Conservation (phyloP, 2,888 invertebrate genomes). For the Omphaloscelis lunosa region DNA sequence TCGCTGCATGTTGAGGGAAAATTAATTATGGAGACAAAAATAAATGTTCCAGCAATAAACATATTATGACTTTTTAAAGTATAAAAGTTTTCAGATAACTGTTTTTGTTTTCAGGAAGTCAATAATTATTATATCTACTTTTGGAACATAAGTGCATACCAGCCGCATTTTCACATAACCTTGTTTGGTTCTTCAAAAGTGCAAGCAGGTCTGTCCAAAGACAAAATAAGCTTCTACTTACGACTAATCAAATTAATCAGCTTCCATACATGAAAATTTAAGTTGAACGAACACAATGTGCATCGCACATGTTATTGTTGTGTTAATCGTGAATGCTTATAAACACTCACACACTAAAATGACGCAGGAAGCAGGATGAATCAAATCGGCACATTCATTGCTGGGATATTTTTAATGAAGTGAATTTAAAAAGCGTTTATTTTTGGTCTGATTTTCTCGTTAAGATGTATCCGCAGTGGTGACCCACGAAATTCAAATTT, state of each 20-base stretch:
- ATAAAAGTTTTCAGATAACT: background rate
- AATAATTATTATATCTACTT: no score
- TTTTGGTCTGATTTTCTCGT: no score
- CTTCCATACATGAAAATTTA: constrained; percentile 21
- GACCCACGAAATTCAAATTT: no score
- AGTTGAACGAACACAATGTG: constrained; percentile 68
- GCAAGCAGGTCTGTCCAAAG: background rate
- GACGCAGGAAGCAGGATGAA: constrained; percentile 38
- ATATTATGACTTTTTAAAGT: background rate
- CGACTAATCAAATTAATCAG: constrained; percentile 14
- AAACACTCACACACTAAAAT: constrained; percentile 55
- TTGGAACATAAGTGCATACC: background rate
- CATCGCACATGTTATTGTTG: constrained; percentile 72
- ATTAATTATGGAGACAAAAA: background rate
- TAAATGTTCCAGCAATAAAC: background rate
- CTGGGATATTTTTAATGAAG: background rate
- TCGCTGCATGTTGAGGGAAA: background rate
- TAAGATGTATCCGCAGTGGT: no score
- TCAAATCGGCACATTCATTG: constrained; percentile 13
- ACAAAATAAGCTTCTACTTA: no score
- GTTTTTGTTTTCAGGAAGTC: background rate
- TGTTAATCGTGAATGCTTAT: constrained; percentile 36
- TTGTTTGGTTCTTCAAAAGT: background rate
- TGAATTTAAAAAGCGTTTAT: background rate
- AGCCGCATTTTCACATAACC: background rate